Base-by-base conservation (phyloP, 1,140 invertebrate species). In the Geopemphigus sp. region DNA sequence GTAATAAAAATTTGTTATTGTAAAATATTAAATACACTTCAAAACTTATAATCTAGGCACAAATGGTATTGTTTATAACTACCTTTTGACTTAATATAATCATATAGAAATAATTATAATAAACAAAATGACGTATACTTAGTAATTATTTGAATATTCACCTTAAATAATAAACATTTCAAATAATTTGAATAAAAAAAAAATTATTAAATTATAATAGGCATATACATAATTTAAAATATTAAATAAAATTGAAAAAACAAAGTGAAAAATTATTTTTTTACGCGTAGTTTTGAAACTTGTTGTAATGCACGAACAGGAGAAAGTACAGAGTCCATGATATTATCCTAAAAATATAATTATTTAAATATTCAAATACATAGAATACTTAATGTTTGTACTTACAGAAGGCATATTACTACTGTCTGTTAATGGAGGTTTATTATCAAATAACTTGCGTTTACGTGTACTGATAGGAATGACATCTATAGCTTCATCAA, bases 401-500 rank as follows among this genome's bases (percentile, higher is more conserved):
- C 74, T 78, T 63, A 78, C 74, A 50, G 39, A 26, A 19, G 8
- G 39, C 8, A 78, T n/a, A 29, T 61, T 78, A 78, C 57, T 63
- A 29, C 45, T 78, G 22, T 78, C 74, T 29, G 45, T 50, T 50
- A 78, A 61, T 29, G 39, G 39, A 61, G 57, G 45, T 63, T 78
- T 78, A 10, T 26, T 78, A 14, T 78, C 74, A 63, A 78, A 78
- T 29, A 78, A 59, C 15, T 19, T 78, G 12, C 74, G 56, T 2
- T 78, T 78, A 14, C 17, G 29, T 19, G 74, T 78, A 24, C 74
- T 78, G 12, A 26, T 63, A 26, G 74, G 56, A 50, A 78, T 78
- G 5, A 63, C 63, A n/a, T 61, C 22, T 17, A 78, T 50, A 0
- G 57, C 74, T 47, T 78, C 57, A 14, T 78, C 74, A 3, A 63